phyloP scores from a whole-genome alignment of 2,797 vertebrate species.

The Streptopelia turtur region DNA sequence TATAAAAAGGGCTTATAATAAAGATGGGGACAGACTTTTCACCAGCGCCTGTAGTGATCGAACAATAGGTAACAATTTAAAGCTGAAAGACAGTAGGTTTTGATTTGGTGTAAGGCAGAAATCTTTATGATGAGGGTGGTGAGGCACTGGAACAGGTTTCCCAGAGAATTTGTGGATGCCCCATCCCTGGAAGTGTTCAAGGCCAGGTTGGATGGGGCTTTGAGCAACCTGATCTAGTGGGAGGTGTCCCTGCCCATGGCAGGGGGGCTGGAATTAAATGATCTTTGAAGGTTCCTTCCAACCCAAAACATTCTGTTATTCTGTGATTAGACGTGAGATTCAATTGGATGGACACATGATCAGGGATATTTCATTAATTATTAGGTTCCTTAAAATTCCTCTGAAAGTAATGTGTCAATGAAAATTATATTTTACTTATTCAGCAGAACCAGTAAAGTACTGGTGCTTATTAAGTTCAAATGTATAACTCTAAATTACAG shows the following conservation, averaged over 20 bases:
- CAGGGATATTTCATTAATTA: slow-evolving; percentile 9
- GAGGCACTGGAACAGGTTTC: background rate
- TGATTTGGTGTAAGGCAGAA: background rate
- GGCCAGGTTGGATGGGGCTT: background rate
- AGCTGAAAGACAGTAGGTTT: background rate
- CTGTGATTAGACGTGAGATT: background rate
- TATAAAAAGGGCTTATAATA: background rate
- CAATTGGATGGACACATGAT: slow-evolving; percentile 7
- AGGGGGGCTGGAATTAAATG: too few species aligned
- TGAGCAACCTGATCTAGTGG: background rate
- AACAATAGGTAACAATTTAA: background rate
- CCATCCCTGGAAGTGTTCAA: background rate
- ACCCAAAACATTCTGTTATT: background rate
- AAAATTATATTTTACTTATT: slow-evolving; percentile 24
- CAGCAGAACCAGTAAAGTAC: background rate
- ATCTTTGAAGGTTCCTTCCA: background rate
- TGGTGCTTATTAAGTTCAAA: background rate
- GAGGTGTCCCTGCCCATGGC: background rate
- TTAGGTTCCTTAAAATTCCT: background rate
- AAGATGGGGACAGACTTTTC: background rate
- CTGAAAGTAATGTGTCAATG: slow-evolving; percentile 15
- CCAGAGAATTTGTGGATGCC: background rate
- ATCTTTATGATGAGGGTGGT: background rate
- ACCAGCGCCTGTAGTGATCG: background rate
- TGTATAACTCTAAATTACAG: background rate